Conservation (phyloP, 1,140 invertebrate species). For the Oreohelix idahoensis region DNA sequence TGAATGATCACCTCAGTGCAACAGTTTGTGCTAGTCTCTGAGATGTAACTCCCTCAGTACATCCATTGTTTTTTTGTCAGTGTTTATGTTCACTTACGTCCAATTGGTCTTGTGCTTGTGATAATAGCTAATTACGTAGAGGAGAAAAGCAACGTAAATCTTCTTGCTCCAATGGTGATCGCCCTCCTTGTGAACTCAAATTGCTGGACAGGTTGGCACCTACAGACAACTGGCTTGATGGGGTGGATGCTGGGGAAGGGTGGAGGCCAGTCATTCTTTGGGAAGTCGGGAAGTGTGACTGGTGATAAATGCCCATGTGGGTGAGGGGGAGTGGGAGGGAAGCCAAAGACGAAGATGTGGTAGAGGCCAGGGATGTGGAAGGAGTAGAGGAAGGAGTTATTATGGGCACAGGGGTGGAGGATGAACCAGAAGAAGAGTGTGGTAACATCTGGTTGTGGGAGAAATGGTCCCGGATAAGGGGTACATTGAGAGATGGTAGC, state of each 20-base stretch:
- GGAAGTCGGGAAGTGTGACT: constrained; percentile 21
- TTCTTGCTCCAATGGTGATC: constrained; percentile 36
- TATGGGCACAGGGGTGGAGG: neutral
- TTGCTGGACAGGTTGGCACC: constrained; percentile 38
- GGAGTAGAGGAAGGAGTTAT: constrained; percentile 20
- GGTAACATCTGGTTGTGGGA: constrained; percentile 34
- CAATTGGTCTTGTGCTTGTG: neutral
- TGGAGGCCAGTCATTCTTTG: constrained; percentile 32
- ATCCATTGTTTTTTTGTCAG: too few species aligned
- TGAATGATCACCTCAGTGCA: too few species aligned
- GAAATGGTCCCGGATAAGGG: constrained; percentile 29
- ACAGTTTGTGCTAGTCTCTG: too few species aligned
- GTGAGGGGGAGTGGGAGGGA: constrained; percentile 34
- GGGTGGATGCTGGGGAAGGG: constrained; percentile 44
- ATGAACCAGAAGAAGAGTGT: constrained; percentile 28
- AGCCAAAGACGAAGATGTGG: constrained; percentile 16
- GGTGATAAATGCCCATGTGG: constrained; percentile 40
- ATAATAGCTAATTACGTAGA: constrained; percentile 22
- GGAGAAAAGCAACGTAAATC: constrained; percentile 42
- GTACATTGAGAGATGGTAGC: constrained; percentile 36
- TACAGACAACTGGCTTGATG: constrained; percentile 38
- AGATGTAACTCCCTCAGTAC: too few species aligned
- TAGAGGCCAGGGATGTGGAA: constrained; percentile 33
- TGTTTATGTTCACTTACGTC: neutral
- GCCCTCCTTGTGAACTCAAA: constrained; percentile 29